Evolutionary conservation across 2,888 invertebrate genomes (phyloP), one percentile per base, ranked within the genome.

Genomic region (Neoascia interrupta): DNA sequence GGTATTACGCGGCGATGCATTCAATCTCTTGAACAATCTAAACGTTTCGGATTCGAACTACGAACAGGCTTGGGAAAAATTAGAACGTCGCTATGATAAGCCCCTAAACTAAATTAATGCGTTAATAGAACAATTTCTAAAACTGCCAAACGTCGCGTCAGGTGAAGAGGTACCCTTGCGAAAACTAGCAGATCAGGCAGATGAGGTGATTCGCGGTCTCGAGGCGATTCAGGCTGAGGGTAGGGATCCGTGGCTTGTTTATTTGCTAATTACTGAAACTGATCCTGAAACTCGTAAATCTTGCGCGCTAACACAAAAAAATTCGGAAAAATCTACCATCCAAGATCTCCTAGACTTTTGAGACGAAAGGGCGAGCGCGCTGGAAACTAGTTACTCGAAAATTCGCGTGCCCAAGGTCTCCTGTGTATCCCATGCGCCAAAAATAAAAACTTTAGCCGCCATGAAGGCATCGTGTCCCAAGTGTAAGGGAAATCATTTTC

Each of bases 381-480:
- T 54, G 5, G 54, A 54, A 26, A 39, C 37, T 15, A 26, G 39
- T 28, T 23, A 28, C 10, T 6, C 15, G 10, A 58, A 43, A 36
- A n/a, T 3, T 23, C 53, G 53, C n/a, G n/a, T n/a, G n/a, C n/a
- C n/a, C n/a, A n/a, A n/a, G n/a, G 13, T 8, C 19, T 34, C 18
- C 11, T 34, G 49, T 37, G 4, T 15, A 5, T 23, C 15, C n/a
- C 21, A 53, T 26, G 8, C 37, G 13, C 10, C 21, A 18, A 53
- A 36, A 4, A 16, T 19, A 5, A 53, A 53, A 37, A 53, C 15
- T 5, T 4, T 37, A 15, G 37, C 37, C 10, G 53, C 26, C 0
- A 23, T 37, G 6, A 15, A 37, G 1, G 2, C 41, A 3, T 21
- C n/a, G 1, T 41, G 41, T 11, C 41, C 41, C 10, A 19, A 41